Evolutionary conservation across 2,888 invertebrate species (phyloP), one percentile per base, ranked within the genome.

Genomic region (Euplexia lucipara): DNA sequence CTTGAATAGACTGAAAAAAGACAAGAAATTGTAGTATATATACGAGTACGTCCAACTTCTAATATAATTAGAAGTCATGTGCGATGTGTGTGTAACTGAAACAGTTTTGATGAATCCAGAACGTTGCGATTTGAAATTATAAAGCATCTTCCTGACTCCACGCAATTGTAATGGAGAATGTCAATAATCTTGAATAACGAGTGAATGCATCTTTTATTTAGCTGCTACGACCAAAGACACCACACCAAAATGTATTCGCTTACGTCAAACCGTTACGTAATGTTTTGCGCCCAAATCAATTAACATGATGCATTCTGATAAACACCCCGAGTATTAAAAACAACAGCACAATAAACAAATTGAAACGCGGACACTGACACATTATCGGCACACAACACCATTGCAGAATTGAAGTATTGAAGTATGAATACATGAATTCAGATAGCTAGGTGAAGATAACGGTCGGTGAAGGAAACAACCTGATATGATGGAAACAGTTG

Each of bases 401-500:
- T 67, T 58, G 30, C 41, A 32, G 22, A 59, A 66, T 48, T 12
- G 16, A 48, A 59, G 26, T 22, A 61, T n/a, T n/a, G n/a, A n/a
- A n/a, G n/a, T 26, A 66, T 51, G 42, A 45, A 53, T 44, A 58
- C 32, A 65, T 53, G 2, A 73, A 57, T 63, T 63, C 41, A 68
- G 41, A 10, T 52, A 44, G 48, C 48, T 12, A 14, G 53, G 34
- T 61, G 35, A 32, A 68, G 56, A 70, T 70, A 72, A 62, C 48
- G 39, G 49, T 35, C 32, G 48, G 59, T 59, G 52, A 18, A 75
- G 70, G 70, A 76, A 87, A 74, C 70, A 79, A 87, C 87, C 87
- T 87, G 81, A 87, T 82, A 65, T 76, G 78, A 39, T 65, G 74
- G 65, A 82, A 83, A 81, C 88, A 88, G 78, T 83, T 81, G 67